Conservation (phyloP, 2,113 vertebrate genomes). For the Oreamnos americanus region DNA sequence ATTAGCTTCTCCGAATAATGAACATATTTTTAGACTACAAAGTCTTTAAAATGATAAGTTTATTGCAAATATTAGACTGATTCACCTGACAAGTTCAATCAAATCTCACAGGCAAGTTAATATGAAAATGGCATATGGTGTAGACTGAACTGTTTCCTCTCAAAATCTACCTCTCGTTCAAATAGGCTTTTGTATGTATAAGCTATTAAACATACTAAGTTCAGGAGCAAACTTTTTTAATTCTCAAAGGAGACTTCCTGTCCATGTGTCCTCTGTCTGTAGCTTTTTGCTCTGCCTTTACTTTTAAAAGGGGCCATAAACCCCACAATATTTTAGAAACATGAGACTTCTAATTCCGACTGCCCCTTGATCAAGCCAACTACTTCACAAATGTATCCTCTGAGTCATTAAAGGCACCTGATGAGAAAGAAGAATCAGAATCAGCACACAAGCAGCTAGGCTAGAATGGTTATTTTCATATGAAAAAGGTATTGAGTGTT, state of each 20-base stretch:
- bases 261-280: background rate
- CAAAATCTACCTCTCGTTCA: background rate
- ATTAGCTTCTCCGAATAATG: background rate
- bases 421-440: background rate
- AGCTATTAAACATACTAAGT: slow-evolving; percentile 9
- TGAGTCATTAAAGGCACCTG: background rate
- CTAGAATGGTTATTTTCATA: background rate
- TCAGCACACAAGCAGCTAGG: background rate
- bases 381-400: slow-evolving; percentile 1
- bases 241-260: slow-evolving; percentile 4
- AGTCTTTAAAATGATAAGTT: background rate
- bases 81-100: background rate
- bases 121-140: background rate
- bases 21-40: slow-evolving; percentile 6
- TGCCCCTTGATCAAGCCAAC: background rate
- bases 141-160: background rate
- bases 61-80: background rate
- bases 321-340: slow-evolving; percentile 8
- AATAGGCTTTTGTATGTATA: background rate
- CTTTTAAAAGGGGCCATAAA: background rate
- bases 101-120: slow-evolving; percentile 29
- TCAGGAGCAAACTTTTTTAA: slow-evolving; percentile 10
- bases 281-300: background rate
- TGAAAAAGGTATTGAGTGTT: background rate
- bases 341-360: slow-evolving; percentile 22